A percentile compares a stretch with the other conserved stretches of the same genome.
These are phyloP conservation scores for Acronicta leporina DNA, from an alignment of 2,888 invertebrate species.

Conservation along the genomic window DNA sequence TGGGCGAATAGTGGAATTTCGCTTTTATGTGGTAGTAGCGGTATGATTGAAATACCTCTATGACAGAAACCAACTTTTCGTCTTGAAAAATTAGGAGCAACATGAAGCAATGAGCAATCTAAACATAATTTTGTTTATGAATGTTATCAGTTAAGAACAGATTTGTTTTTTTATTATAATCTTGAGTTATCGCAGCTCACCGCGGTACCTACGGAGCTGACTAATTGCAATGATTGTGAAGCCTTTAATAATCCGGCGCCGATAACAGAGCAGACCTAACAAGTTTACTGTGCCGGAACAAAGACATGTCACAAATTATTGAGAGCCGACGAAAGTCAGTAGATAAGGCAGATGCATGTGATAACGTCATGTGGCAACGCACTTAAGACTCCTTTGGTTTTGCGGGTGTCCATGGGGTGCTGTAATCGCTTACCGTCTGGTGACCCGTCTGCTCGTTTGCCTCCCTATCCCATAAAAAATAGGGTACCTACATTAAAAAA, in stretches of 20 bases:
- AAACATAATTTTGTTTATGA: conserved; percentile 21
- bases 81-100: conserved; percentile 27
- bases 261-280: conserved; percentile 63
- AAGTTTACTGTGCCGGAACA: conserved; percentile 65
- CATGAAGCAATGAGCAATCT: too few relatives aligned
- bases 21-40: too few relatives aligned
- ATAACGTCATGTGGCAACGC: conserved; percentile 9
- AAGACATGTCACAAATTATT: conserved; percentile 62
- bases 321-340: conserved; percentile 44
- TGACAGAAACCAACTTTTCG: conserved; percentile 23
- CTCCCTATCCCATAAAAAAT: too few relatives aligned
- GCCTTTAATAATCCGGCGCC: conserved; percentile 66
- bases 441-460: too few relatives aligned
- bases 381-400: too few relatives aligned
- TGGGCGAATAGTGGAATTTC: too few relatives aligned
- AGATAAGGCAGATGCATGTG: conserved; percentile 23
- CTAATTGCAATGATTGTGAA: conserved; percentile 67
- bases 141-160: conserved; percentile 41
- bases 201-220: conserved; percentile 52
- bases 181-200: conserved; percentile 39
- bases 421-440: too few relatives aligned
- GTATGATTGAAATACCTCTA: too few relatives aligned
- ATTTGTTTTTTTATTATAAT: conserved; percentile 40
- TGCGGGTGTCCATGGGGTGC: too few relatives aligned
- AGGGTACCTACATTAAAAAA: too few relatives aligned